Base-by-base conservation (phyloP, 2,113 vertebrate species). In the Cinclus cinclus region DNA sequence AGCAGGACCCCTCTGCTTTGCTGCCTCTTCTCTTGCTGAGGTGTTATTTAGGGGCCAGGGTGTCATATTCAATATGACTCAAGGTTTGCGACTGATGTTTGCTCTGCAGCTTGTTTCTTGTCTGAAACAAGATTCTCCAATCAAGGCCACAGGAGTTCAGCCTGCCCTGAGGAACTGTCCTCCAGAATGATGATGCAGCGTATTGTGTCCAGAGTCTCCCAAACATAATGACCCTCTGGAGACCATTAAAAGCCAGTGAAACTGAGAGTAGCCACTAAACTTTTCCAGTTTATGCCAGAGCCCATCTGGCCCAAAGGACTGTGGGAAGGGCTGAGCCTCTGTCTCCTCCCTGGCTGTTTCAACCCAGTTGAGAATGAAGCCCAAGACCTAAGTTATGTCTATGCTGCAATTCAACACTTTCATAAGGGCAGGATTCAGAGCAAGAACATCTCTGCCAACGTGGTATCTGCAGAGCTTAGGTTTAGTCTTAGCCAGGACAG, bases 181-280 rank as follows among this genome's bases (percentile, higher is more conserved):
- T 89, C 52, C 80, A 87, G 83, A 92, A 63, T 0, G 64, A 89
- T 89, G 80, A 82, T 78, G 47, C 71, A 87, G 76, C 0, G 0
- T 67, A 74, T 90, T 92, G 75, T 90, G 56, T 86, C 84, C 35
- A 3, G 62, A 87, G 90, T 95, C 92, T 90, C 93, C 85, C 85
- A 83, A 83, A 78, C 64, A 30, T 83, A 78, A 93, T 27, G 20
- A 58, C 5, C 22, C 90, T 41, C 75, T 49, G 28, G 94, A 93
- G 93, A 95, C 79, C 52, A 30, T 55, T 95, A 86, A 93, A 96
- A 94, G 60, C 64, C 85, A 78, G 37, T 86, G 64, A 79, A 90
- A 92, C 86, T 92, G 92, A 93, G 75, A 92, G 79, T 86, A 89
- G 93, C 88, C 86, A 58, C 79, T 95, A 83, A 96, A 93, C 59